Evolutionary conservation across 2,113 vertebrate genomes (phyloP).

Genomic region (Bubo bubo): DNA sequence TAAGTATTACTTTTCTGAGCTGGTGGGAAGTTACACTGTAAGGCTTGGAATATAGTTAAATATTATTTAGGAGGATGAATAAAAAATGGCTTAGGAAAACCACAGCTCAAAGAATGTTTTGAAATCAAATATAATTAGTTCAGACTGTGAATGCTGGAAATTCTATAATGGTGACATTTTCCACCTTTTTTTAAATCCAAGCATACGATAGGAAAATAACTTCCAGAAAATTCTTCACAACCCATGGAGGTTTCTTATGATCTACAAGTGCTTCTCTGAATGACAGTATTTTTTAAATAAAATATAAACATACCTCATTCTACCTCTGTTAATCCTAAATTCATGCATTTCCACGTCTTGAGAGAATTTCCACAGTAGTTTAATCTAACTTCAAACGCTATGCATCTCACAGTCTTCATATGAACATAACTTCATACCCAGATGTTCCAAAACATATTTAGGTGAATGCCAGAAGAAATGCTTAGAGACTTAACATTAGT

Average conservation of each 20-base stretch:
- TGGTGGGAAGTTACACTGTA: neutral
- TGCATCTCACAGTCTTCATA: neutral
- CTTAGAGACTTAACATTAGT: neutral
- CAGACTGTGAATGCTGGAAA: neutral
- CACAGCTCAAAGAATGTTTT: neutral
- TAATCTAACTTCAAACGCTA: neutral
- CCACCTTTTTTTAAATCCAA: neutral
- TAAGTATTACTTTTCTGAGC: neutral
- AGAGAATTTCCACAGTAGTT: neutral
- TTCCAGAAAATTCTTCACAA: neutral
- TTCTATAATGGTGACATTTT: neutral
- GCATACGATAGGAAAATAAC: neutral
- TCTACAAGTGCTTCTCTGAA: neutral
- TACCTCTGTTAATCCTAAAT: neutral
- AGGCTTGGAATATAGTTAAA: neutral
- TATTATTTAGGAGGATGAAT: neutral
- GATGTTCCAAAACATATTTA: constrained; percentile 2
- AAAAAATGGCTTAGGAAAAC: neutral
- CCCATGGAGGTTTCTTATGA: neutral
- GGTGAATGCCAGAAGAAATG: neutral
- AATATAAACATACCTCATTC: neutral
- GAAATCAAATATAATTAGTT: constrained; percentile 21
- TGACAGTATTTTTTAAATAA: neutral
- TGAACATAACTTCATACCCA: neutral
- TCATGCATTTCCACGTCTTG: neutral